Base-by-base conservation (phyloP, 1,140 invertebrate species). In the Brachionus asplanchnoidis region DNA sequence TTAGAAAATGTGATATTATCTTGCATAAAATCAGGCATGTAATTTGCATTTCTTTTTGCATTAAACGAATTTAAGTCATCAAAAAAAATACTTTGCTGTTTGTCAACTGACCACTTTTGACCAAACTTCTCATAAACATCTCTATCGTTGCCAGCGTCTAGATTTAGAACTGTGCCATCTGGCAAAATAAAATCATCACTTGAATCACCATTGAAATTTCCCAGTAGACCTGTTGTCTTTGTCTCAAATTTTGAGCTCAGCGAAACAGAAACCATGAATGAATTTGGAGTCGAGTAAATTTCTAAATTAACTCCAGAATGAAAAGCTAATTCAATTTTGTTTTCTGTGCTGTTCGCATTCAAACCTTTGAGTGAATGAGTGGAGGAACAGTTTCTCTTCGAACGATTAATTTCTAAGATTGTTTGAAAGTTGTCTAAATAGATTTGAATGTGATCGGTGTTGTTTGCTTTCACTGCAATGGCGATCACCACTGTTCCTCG, bases 111-210 rank as follows among this genome's bases (percentile, higher is more conserved):
- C n/a, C 86, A 86, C 50, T 66, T 85, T 28, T 85, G 66, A 23
- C 86, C 86, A 68, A 86, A 86, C 0, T 85, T 1, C n/a, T 85
- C 7, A 82, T 85, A 87, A 23, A 87, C 85, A 53, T 86, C 79
- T 32, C 85, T 83, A 11, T 86, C 87, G 44, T 85, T 85, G 12
- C 14, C 20, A 4, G 84, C 9, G 9, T 68, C 20, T 2, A 68
- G 20, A 28, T 68, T 28, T n/a, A 87, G 73, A 6, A 85, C 42
- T 8, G 79, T 86, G 68, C 86, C 86, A 83, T 87, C 84, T 7
- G 86, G 85, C 3, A 66, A 20, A 9, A 73, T 79, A 40, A 87
- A 86, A 44, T 87, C 87, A 85, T 87, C 85, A 6, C 14, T 66
- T 12, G 40, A 46, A 56, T 86, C 23, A 11, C 82, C 85, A 85